Evolutionary conservation across 2,888 invertebrate genomes (phyloP).

Genomic region (Lingula anatina): DNA sequence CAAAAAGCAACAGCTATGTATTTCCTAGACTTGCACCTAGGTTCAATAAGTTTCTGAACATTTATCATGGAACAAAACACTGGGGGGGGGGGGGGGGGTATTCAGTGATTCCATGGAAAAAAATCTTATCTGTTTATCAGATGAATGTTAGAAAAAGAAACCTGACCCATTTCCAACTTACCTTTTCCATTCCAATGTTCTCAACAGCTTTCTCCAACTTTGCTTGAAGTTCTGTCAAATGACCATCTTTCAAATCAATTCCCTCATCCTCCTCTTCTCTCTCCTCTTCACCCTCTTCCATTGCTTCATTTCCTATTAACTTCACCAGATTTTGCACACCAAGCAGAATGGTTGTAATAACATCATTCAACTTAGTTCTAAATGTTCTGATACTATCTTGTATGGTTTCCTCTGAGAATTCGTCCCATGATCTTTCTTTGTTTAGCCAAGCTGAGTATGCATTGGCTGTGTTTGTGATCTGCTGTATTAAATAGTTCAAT

Average conservation of each 20-base stretch:
- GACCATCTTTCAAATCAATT: constrained; percentile 7
- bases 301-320: constrained; percentile 41
- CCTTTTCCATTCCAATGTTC: constrained; percentile 4
- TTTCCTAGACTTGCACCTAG: too few relatives aligned
- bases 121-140: too few relatives aligned
- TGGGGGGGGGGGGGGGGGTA: too few relatives aligned
- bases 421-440: not conserved
- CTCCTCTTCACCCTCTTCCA: constrained; percentile 48
- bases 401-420: not conserved
- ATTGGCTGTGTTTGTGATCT: constrained; percentile 9
- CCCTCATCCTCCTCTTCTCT: constrained; percentile 58
- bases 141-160: too few relatives aligned
- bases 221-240: constrained; percentile 1
- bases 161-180: constrained; percentile 1
- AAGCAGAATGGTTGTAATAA: constrained; percentile 58
- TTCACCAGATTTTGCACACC: constrained; percentile 62
- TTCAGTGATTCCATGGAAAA: too few relatives aligned
- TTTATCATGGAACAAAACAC: too few relatives aligned
- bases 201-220: constrained; percentile 2
- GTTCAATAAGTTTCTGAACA: too few relatives aligned
- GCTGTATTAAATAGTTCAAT: constrained; percentile 14
- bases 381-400: not conserved
- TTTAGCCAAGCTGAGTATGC: constrained; percentile 13
- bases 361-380: constrained; percentile 48
- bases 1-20: too few relatives aligned